Evolutionary conservation across 2,888 invertebrate genomes (phyloP).

Genomic region (Mesorhabditis sp.): DNA sequence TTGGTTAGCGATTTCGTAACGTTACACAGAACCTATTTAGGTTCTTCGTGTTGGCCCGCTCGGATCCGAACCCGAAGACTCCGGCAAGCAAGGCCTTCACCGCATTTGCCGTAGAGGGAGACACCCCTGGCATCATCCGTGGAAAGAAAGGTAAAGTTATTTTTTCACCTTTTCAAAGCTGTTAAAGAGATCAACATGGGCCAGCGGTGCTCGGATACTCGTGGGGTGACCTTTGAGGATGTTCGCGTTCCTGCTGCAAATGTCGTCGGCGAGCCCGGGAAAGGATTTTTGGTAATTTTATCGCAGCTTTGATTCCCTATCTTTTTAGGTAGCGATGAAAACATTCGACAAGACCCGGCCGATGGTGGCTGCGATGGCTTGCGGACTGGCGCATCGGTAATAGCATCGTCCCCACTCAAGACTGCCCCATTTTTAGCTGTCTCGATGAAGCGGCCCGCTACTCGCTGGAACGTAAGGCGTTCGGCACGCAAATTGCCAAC

Average conservation of each 20-base stretch:
- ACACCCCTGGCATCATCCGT: conserved; percentile 78
- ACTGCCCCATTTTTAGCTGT: conserved; percentile 62
- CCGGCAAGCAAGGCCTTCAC: conserved; percentile 90
- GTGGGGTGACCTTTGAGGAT: conserved; percentile 91
- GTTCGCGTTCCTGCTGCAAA: conserved; percentile 78
- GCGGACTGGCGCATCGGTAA: conserved; percentile 78
- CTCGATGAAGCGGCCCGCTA: conserved; percentile 89
- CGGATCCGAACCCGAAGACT: conserved; percentile 84
- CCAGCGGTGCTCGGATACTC: conserved; percentile 53
- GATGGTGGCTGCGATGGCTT: conserved; percentile 85
- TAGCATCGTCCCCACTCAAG: background rate
- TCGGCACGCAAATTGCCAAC: conserved; percentile 70
- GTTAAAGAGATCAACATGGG: conserved; percentile 48
- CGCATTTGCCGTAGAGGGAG: conserved; percentile 90
- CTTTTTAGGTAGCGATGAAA: conserved; percentile 76
- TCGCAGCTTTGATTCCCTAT: background rate
- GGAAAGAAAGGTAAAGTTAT: conserved; percentile 76
- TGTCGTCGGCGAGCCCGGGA: conserved; percentile 81
- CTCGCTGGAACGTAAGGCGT: conserved; percentile 84
- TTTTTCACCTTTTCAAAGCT: no score
- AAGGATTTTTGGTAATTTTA: conserved; percentile 78
- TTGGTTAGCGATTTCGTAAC: conserved; percentile 63
- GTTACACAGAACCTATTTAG: conserved; percentile 15
- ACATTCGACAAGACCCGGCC: conserved; percentile 92
- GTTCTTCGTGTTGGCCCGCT: conserved; percentile 87